Base-by-base conservation (phyloP, 2,888 invertebrate species). In the Teleiodes luculella region DNA sequence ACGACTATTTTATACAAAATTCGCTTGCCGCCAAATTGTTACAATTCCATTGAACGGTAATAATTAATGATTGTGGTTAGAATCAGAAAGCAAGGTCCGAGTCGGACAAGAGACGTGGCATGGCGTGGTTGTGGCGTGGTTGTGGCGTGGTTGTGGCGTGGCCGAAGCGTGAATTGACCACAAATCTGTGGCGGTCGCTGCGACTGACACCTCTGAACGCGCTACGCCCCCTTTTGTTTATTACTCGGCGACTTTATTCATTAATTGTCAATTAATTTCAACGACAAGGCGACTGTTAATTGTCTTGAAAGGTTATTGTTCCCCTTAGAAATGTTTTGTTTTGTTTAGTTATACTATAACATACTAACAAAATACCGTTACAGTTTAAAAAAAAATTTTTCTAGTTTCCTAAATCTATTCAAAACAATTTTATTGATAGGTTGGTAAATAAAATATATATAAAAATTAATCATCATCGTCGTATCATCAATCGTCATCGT, bases 201-300 rank as follows among this genome's bases (percentile, higher is more conserved):
- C 72, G 69, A 65, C 74, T 85, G 83, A 80, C 82, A 80, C 73
- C 78, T 75, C 71, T 67, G 72, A 67, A 65, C 72, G 6, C 64
- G 71, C 58, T 74, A 79, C 83, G 70, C 82, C 84, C 79, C 70
- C 79, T 80, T 82, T 83, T 84, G 83, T 84, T 83, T 84, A 82
- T 79, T 70, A 73, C 71, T 66, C 59, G 67, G 75, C 74, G 72
- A 77, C 66, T 74, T 76, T 68, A 72, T 72, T 77, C 77, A 82
- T 80, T 78, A 77, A 77, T 78, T 71, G 71, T 65, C 66, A 63
- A 66, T 66, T 68, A 62, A 60, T 52, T 52, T 55, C 57, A 53
- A 24, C 5, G 7, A n/a, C 45, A 45, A 45, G 18, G 14, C 28
- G n/a, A 14, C 5, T 24, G 37, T 14, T 10, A 37, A 13, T 3